Base-by-base conservation (phyloP, 2,113 vertebrate genomes). In the Poeciliopsis prolifica region DNA sequence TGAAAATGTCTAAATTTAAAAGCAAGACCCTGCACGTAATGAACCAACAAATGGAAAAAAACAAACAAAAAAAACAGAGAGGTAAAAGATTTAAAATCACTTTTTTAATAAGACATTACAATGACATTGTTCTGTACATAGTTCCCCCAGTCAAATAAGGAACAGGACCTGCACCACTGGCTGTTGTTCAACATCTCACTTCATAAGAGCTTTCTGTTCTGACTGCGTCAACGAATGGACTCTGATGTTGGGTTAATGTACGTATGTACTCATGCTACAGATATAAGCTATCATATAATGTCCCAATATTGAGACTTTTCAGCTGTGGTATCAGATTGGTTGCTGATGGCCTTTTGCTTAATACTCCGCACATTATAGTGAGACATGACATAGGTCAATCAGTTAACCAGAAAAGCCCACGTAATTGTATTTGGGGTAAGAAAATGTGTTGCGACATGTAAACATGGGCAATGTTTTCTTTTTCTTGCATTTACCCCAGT, bases 101-200 rank as follows among this genome's bases (percentile, higher is more conserved):
- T 92, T 94, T 92, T 95, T 95, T 95, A 95, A 95, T 95, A 94
- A 91, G 92, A 93, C 92, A 93, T 94, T 95, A 94, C 94, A 95
- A 92, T 95, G 93, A 95, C 93, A 95, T 90, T 88, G 88, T 92
- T 92, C 92, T 94, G 92, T 95, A 94, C 93, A 95, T 91, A 89
- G 91, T 92, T 91, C 82, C 86, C 87, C 77, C 92, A 94, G 91
- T 91, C 90, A 92, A 86, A 91, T 92, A 85, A 88, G 91, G 86
- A 93, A 86, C 77, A 89, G 92, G 91, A 93, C 89, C 85, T 91
- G 89, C 89, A 90, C 85, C 80, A 73, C 82, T 80, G 76, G 75
- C 87, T 88, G 81, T 89, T 85, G 80, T 85, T 88, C 78, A 87
- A 87, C 74, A 88, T 89, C 86, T 92, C 85, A 87, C 87, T 84